Evolutionary conservation across 1,140 invertebrate genomes (phyloP), one percentile per base, ranked within the genome.

Genomic region (Mactra quadrangularis): DNA sequence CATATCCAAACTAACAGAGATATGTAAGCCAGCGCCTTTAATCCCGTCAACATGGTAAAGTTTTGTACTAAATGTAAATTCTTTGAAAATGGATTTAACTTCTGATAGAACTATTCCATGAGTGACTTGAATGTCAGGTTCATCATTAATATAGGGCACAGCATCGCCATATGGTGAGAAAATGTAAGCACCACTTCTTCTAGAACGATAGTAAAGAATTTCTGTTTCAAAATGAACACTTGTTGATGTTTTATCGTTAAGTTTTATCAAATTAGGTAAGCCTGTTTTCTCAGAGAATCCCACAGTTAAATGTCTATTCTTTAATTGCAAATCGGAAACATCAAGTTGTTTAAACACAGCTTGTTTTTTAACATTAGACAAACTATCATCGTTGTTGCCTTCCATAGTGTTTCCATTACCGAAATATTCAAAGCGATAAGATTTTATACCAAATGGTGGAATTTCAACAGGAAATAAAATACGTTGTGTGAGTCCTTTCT

Each of bases 71-170:
- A 94, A 94, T 25, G n/a, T 62, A 33, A 81, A 70, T 6, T 9
- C 17, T n/a, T 4, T 1, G 33, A 64, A 82, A 3, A 41, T 55
- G 0, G 98, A 93, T 87, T 96, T 96, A 76, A 96, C 95, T 92
- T 98, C 97, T 13, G 98, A 93, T 89, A 98, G 96, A 0, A 97
- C 93, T 22, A 25, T 45, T 9, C 70, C 84, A 22, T 41, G 31
- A 35, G 25, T 57, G 15, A 72, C 17, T 1, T 4, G 35, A 52
- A 78, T 52, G 0, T 41, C 22, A 33, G 57, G 60, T 33, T 31
- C 41, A 27, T 25, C 22, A 17, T 4, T 79, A 22, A 71, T n/a
- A 25, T 31, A 83, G 7, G 17, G n/a, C 27, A 71, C 52, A 82
- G 96, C 79, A 19, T 47, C 11, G 9, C 79, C 79, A 15, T 35